phyloP scores from a whole-genome alignment of 2,113 vertebrate species.

The Pterocles orientalis region DNA sequence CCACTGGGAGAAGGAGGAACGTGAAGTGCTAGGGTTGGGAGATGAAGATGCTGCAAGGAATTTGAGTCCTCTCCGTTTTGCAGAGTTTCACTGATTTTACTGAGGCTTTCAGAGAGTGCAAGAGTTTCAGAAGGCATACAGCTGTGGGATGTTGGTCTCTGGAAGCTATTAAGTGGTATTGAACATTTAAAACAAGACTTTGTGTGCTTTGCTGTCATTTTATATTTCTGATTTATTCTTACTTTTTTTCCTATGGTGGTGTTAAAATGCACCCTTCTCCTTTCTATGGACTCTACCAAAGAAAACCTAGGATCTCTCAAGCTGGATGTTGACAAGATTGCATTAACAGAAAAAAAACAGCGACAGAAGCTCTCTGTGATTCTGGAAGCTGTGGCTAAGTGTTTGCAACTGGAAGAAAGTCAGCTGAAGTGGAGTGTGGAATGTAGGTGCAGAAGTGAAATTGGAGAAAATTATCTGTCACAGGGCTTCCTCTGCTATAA shows the following conservation, averaged over 20 bases:
- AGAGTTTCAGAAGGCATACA: not conserved
- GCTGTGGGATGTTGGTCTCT: not conserved
- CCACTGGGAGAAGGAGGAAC: not conserved
- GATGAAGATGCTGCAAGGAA: not conserved
- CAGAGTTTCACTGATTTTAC: not conserved
- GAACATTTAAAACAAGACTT: not conserved
- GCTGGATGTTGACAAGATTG: slow-evolving; percentile 85
- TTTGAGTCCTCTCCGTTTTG: not conserved
- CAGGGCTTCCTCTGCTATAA: not conserved
- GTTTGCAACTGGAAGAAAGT: slow-evolving; percentile 73
- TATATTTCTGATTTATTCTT: not conserved
- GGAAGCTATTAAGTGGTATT: not conserved
- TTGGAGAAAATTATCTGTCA: not conserved
- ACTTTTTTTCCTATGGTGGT: not conserved
- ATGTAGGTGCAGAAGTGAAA: slow-evolving; percentile 76
- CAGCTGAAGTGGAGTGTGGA: slow-evolving; percentile 83
- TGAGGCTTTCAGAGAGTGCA: not conserved
- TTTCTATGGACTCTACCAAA: slow-evolving; percentile 18
- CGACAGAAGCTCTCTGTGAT: slow-evolving; percentile 81
- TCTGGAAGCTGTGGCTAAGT: slow-evolving; percentile 76
- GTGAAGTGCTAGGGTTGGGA: not conserved
- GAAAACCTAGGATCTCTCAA: slow-evolving; percentile 77
- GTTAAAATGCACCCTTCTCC: not conserved
- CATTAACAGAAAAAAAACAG: slow-evolving; percentile 81
- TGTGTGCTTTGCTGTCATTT: not conserved